phyloP scores from a whole-genome alignment of 2,113 vertebrate species.

The pig (Sus scrofa) region T2T-Sscrofa CM000824.6:174230001-174230500 shows the following conservation, averaged over 20 bases:
- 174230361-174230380: background rate
- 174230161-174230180: background rate
- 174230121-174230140: background rate
- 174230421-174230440: no score
- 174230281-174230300: background rate
- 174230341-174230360: background rate
- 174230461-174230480: no score
- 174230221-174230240: background rate
- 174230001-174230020: background rate
- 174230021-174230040: background rate
- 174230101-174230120: background rate
- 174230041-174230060: background rate
- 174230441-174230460: no score
- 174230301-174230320: background rate
- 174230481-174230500: no score
- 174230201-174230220: background rate
- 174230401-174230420: no score
- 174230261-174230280: background rate
- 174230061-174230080: background rate
- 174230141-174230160: background rate
- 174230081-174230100: background rate
- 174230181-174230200: background rate
- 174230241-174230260: background rate
- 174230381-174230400: background rate
- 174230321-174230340: background rate